Base-by-base conservation (phyloP, 2,888 invertebrate species). In the Lithophane socia region DNA sequence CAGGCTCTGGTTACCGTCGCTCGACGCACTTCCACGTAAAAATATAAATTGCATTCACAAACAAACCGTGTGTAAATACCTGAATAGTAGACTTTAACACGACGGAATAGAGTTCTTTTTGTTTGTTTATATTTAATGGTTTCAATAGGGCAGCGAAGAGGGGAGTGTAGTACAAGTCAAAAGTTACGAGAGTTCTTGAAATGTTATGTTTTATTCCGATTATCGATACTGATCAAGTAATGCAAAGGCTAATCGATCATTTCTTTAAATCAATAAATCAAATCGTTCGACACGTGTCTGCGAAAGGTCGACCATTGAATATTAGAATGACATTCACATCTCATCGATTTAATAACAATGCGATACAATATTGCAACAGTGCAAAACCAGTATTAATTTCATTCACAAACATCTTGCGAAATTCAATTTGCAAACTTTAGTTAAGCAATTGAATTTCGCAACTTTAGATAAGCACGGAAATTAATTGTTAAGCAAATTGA, bases 1-100 rank as follows among this genome's bases (percentile, higher is more conserved):
- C 86, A 82, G 89, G 87, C 88, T 90, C 92, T 90, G 89, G 90
- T 90, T 88, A 88, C 89, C 81, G 74, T 88, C 88, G 74, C 73
- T 85, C 77, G 42, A 66, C 80, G 80, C 75, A 75, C 71, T 87
- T 85, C 82, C 75, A 79, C 79, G 81, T 86, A 86, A 77, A 83
- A 86, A 83, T 79, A 86, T 86, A 87, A 86, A 84, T 84, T 88
- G 68, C 76, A 77, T 79, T 69, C 68, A 79, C 83, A 87, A 75
- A 83, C 70, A 82, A 47, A 67, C 71, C 29, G 52, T 24, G 75
- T 47, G 60, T 69, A 49, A 63, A 73, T 49, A 73, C 12, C 47
- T 12, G 10, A 21, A 73, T 49, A 83, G 70, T 77, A 44, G 64
- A 65, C 84, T 80, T 63, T 78, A 78, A 73, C 67, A 29, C 75